A percentile compares a stretch with the other conserved stretches of the same genome.
Conservation (phyloP, 2,113 vertebrate species). For the Eurypyga helias region DNA sequence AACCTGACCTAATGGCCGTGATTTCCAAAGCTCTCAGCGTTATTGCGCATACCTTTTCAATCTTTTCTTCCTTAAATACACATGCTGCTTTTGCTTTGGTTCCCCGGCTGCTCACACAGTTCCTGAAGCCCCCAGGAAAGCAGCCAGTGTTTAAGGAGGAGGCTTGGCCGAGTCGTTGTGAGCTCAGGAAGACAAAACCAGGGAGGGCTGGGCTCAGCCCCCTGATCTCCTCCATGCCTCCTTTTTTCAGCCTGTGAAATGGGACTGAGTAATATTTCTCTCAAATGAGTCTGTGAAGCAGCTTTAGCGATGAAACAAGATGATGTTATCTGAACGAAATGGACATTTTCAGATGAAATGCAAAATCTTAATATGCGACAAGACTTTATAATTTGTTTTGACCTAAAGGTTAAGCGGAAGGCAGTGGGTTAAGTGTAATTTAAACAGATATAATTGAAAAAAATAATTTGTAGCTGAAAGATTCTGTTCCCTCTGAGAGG, state of each 20-base stretch:
- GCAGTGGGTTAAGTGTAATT: not conserved
- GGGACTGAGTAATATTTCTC: not conserved
- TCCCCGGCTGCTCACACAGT: not conserved
- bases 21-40: not conserved
- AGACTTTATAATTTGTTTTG: not conserved
- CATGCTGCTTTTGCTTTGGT: not conserved
- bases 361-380: not conserved
- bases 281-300: not conserved
- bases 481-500: not conserved
- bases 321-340: not conserved
- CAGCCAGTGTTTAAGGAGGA: not conserved
- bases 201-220: not conserved
- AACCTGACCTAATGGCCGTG: constrained; percentile 14
- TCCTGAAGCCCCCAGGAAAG: not conserved
- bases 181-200: not conserved
- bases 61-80: not conserved
- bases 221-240: not conserved
- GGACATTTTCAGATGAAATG: not conserved
- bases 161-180: not conserved
- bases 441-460: not conserved
- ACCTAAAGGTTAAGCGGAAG: not conserved
- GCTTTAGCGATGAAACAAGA: not conserved
- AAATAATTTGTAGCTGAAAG: not conserved
- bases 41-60: not conserved
- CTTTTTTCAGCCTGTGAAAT: not conserved